These are phyloP conservation scores for Drosophila meridionalis DNA, from an alignment of 2,888 invertebrate genomes.

Conservation along the genomic window DNA sequence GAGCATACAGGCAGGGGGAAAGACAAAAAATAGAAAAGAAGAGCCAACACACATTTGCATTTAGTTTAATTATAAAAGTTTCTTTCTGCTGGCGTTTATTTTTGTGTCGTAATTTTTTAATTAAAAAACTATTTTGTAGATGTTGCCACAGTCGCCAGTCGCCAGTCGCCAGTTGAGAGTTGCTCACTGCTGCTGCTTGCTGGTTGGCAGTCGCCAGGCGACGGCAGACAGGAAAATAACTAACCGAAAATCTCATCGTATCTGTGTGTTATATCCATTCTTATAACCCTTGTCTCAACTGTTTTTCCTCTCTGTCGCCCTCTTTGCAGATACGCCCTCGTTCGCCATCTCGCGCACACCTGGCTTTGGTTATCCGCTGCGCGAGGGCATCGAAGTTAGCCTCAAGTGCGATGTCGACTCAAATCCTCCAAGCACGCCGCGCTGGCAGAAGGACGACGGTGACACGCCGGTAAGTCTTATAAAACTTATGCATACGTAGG, in stretches of 20 bases:
- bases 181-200: not conserved
- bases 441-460: conserved; percentile 91
- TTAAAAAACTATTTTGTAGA: conserved; percentile 78
- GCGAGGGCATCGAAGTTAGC: conserved; percentile 95
- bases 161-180: conserved; percentile 14
- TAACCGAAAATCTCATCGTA: conserved; percentile 53
- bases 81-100: conserved; percentile 44
- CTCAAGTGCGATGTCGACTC: conserved; percentile 97
- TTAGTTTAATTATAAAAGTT: conserved; percentile 81
- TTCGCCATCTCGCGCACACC: conserved; percentile 96
- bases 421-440: conserved; percentile 93
- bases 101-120: conserved; percentile 70
- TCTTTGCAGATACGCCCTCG: conserved; percentile 92
- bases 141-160: conserved; percentile 57
- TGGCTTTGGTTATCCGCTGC: conserved; percentile 95
- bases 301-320: conserved; percentile 26
- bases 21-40: not conserved
- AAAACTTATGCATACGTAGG: conserved; percentile 57
- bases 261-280: conserved; percentile 45
- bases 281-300: conserved; percentile 41
- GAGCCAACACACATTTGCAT: conserved; percentile 71
- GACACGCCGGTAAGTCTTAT: conserved; percentile 86
- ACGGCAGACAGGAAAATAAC: conserved; percentile 44
- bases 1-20: conserved; percentile 19
- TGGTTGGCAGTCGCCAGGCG: conserved; percentile 10